Percentiles rank a stretch among this genome's conserved stretches.
phyloP scores from a whole-genome alignment of 2,888 invertebrate species.

The Axea sp. region DNA sequence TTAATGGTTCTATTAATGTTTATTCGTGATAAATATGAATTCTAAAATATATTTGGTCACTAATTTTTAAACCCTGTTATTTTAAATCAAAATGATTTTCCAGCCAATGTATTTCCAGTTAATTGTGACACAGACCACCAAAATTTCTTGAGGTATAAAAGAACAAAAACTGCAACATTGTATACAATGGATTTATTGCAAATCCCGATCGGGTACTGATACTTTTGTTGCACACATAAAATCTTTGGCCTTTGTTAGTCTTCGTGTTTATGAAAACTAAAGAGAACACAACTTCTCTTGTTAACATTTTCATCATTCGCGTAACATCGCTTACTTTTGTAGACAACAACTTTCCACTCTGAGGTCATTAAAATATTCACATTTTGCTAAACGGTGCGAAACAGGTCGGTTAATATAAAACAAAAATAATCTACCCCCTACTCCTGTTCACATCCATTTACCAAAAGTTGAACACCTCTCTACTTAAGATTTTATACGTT shows the following conservation, averaged over 20 bases:
- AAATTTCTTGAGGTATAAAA: constrained; percentile 1
- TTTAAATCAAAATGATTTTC: too few species aligned
- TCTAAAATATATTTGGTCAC: too few species aligned
- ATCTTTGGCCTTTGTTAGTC: constrained; percentile 19
- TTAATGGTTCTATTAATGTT: too few species aligned
- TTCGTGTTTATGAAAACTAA: constrained; percentile 17
- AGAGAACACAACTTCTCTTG: constrained; percentile 7
- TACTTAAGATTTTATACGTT: constrained; percentile 23
- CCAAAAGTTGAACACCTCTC: constrained; percentile 29
- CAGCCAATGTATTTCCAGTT: too few species aligned
- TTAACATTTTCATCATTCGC: constrained; percentile 10
- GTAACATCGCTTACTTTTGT: constrained; percentile 31
- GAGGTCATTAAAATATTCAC: constrained; percentile 4
- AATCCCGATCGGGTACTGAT: constrained; percentile 38
- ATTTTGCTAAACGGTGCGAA: constrained; percentile 24
- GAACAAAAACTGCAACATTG: constrained; percentile 11
- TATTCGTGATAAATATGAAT: too few species aligned
- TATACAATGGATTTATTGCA: constrained; percentile 57
- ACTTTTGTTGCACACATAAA: constrained; percentile 39
- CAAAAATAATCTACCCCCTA: constrained; percentile 38
- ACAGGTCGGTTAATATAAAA: constrained; percentile 23
- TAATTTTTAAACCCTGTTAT: too few species aligned
- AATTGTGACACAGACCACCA: too few species aligned
- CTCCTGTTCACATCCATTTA: constrained; percentile 17
- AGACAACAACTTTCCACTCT: constrained; percentile 22